These are phyloP conservation scores for Chaunax sp. DNA, from an alignment of 2,797 vertebrate genomes.

Conservation along the genomic window DNA sequence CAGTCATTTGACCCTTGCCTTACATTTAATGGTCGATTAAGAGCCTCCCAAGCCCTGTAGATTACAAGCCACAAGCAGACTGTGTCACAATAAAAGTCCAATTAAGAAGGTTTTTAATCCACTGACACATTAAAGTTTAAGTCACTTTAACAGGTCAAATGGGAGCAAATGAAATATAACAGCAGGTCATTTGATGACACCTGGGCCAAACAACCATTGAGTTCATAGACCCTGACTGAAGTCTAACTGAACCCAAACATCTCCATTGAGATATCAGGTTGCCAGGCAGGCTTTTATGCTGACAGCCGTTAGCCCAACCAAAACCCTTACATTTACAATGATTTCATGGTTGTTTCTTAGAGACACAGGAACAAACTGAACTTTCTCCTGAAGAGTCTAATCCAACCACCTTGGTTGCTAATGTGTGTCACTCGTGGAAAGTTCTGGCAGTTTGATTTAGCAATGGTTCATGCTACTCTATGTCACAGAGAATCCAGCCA, in stretches of 20 bases:
- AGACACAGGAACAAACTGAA: slow-evolving; percentile 39
- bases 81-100: too few relatives aligned
- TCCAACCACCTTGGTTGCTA: slow-evolving; percentile 38
- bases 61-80: background rate
- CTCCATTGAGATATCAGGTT: background rate
- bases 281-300: slow-evolving; percentile 19
- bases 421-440: slow-evolving; percentile 36
- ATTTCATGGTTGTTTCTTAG: slow-evolving; percentile 42
- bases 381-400: slow-evolving; percentile 31
- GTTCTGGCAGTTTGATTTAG: slow-evolving; percentile 36
- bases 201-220: slow-evolving; percentile 1
- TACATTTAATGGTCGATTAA: background rate
- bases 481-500: slow-evolving; percentile 46
- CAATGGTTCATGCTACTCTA: slow-evolving; percentile 13
- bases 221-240: slow-evolving; percentile 11
- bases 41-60: background rate
- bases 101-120: too few relatives aligned
- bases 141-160: too few relatives aligned
- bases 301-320: slow-evolving; percentile 16
- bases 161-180: too few relatives aligned
- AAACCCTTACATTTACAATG: slow-evolving; percentile 35
- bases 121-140: too few relatives aligned
- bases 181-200: slow-evolving; percentile 10
- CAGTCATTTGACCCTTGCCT: too few relatives aligned
- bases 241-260: slow-evolving; percentile 13